A percentile compares a stretch with the other conserved stretches of the same genome.
These are phyloP conservation scores for Diadegma fenestrale DNA, from an alignment of 2,888 invertebrate species.

Conservation along the genomic window DNA sequence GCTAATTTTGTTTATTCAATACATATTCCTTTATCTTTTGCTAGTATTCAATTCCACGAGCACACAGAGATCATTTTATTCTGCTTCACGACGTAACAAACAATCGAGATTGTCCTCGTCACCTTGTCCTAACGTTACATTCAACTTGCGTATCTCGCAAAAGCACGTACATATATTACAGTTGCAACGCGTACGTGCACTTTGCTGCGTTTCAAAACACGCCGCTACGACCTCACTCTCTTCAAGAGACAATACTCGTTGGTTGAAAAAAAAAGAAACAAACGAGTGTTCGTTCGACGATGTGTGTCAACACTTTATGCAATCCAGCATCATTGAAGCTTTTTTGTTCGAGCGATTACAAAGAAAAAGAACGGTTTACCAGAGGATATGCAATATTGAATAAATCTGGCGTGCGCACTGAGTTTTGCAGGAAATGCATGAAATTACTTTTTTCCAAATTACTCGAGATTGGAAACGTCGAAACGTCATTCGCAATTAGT, in stretches of 20 bases:
- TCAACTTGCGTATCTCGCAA: not conserved
- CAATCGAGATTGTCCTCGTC: constrained; percentile 9
- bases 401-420: not conserved
- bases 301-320: constrained; percentile 1
- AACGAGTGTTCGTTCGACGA: not conserved
- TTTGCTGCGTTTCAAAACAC: constrained; percentile 7
- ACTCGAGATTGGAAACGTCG: not conserved
- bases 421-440: not conserved
- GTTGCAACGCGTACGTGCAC: constrained; percentile 20
- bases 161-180: not conserved
- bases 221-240: not conserved
- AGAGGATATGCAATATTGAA: not conserved
- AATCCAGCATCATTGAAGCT: not conserved
- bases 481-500: not conserved
- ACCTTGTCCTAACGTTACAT: not conserved
- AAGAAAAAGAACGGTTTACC: not conserved
- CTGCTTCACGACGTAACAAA: not conserved
- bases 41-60: constrained; percentile 6
- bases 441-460: not conserved
- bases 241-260: constrained; percentile 23
- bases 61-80: not conserved
- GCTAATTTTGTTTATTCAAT: not conserved
- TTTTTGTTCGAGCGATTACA: not conserved
- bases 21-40: not conserved
- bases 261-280: constrained; percentile 1